Percentiles rank a stretch among this genome's conserved stretches.
phyloP scores from a whole-genome alignment of 2,797 vertebrate genomes.

The Coendou prehensilis region DNA sequence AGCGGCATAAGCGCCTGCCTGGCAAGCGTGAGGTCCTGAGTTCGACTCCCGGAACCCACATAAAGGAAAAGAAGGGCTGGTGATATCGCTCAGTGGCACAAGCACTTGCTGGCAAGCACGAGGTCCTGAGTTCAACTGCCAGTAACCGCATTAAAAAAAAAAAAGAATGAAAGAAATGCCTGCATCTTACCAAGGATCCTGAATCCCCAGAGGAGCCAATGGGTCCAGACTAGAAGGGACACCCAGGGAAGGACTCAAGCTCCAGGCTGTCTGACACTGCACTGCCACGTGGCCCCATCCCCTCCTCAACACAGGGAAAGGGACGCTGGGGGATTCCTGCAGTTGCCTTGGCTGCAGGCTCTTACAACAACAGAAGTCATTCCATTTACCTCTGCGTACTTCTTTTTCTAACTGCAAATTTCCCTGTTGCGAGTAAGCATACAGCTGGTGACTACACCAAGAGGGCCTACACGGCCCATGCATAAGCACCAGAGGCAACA shows the following conservation, averaged over 20 bases:
- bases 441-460: background rate
- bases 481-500: background rate
- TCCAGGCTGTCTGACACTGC: background rate
- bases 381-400: background rate
- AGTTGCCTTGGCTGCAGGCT: background rate
- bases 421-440: background rate
- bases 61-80: no score
- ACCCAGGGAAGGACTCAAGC: background rate
- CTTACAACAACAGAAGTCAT: background rate
- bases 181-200: background rate
- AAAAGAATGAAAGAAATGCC: background rate
- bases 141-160: no score
- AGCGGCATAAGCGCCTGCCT: no score
- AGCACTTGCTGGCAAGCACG: no score
- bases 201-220: background rate
- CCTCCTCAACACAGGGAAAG: background rate
- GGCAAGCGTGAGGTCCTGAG: no score
- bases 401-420: background rate
- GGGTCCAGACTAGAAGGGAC: background rate
- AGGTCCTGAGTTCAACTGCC: no score
- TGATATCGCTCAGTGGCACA: no score
- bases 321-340: background rate
- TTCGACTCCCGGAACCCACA: no score
- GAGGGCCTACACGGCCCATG: background rate
- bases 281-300: background rate